These are phyloP conservation scores for Okamejei kenojei DNA, from an alignment of 2,797 vertebrate species.

Conservation along the genomic window DNA sequence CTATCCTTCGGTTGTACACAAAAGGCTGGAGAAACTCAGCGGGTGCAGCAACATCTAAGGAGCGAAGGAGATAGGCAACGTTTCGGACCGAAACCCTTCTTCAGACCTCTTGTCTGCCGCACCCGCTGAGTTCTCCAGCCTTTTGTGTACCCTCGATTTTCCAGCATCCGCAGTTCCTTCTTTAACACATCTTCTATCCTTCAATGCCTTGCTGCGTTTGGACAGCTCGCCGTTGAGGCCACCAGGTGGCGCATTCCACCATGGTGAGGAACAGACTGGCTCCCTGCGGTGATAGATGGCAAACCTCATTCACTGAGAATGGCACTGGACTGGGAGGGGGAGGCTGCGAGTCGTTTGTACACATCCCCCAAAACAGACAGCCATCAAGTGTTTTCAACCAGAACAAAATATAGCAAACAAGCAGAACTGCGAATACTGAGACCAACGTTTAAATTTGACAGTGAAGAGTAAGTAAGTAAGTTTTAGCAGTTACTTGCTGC, in stretches of 20 bases:
- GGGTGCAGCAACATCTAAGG: too few species aligned
- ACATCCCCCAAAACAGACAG: neutral
- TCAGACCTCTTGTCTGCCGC: too few species aligned
- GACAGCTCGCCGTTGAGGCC: neutral
- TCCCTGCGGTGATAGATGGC: neutral
- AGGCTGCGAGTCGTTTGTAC: neutral
- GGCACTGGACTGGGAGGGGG: neutral
- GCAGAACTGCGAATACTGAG: neutral
- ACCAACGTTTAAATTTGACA: neutral
- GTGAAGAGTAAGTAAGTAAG: neutral
- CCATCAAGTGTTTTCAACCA: neutral
- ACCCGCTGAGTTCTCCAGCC: too few species aligned
- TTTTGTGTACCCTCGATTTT: too few species aligned
- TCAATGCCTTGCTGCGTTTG: neutral
- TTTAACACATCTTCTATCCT: too few species aligned
- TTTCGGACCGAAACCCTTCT: too few species aligned
- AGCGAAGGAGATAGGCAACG: too few species aligned
- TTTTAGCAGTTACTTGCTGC: neutral
- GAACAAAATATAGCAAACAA: neutral
- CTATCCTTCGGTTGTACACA: too few species aligned
- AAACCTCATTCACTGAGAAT: neutral
- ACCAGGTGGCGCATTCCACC: conserved; percentile 33
- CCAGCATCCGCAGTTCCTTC: too few species aligned
- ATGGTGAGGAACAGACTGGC: neutral
- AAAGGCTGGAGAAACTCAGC: too few species aligned